Evolutionary conservation across 2,797 vertebrate genomes (phyloP).

Genomic region (Anas georgica): DNA sequence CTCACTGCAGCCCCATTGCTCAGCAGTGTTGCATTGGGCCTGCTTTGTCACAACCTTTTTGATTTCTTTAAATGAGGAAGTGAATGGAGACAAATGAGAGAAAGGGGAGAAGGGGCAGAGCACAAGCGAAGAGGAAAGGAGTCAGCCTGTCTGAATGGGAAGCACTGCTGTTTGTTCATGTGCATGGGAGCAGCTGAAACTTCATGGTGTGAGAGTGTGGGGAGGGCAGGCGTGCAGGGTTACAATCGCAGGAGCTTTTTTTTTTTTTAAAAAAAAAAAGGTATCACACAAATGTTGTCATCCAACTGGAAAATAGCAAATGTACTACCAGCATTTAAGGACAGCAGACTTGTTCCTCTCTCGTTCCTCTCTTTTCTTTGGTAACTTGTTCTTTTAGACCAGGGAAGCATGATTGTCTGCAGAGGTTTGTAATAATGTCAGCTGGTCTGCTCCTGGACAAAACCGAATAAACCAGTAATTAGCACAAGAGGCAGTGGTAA

Average conservation of each 20-base stretch:
- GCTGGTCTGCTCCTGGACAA: background rate
- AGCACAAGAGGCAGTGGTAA: background rate
- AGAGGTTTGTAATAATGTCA: background rate
- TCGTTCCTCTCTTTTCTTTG: background rate
- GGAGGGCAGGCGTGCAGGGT: rapidly evolving
- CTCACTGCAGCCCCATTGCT: background rate
- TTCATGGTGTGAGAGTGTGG: rapidly evolving
- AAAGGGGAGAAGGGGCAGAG: background rate
- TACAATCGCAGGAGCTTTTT: background rate
- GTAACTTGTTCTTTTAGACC: background rate
- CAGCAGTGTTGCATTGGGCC: background rate
- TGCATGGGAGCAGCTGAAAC: background rate
- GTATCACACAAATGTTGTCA: background rate
- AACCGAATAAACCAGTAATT: background rate
- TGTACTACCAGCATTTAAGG: rapidly evolving
- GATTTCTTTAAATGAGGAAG: background rate
- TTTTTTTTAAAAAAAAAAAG: background rate
- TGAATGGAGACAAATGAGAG: background rate
- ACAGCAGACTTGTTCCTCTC: background rate
- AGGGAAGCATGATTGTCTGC: background rate
- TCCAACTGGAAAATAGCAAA: background rate
- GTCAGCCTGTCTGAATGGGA: background rate
- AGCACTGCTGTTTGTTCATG: background rate
- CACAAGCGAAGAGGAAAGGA: background rate
- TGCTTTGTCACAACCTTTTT: background rate